A percentile compares a stretch with the other conserved stretches of the same genome.
phyloP scores from a whole-genome alignment of 35 echinoderm and acorn worm species.

The Apostichopus parvimensis region DNA sequence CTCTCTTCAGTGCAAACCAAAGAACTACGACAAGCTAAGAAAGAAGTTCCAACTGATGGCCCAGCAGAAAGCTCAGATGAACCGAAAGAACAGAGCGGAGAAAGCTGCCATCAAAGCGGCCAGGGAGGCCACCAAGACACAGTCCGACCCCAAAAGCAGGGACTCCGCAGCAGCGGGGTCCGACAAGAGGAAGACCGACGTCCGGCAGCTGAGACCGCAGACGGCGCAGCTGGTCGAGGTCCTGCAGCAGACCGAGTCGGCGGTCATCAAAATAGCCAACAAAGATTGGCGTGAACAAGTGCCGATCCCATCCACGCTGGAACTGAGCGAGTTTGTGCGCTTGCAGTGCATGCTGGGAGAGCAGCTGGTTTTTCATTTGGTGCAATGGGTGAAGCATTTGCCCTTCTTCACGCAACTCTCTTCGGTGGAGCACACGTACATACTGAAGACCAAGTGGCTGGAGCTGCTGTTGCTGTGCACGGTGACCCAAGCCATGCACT shows the following conservation, averaged over 20 bases:
- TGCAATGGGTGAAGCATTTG: conserved; percentile 99
- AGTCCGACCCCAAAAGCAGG: conserved; percentile 65
- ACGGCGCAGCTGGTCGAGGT: conserved; percentile 96
- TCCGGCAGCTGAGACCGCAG: conserved; percentile 77
- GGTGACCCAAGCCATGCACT: conserved; percentile 92
- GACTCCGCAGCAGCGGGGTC: conserved; percentile 1
- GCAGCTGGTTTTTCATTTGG: conserved; percentile 92
- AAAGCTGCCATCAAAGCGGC: conserved; percentile 95
- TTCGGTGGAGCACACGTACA: conserved; percentile 89
- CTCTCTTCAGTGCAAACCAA: conserved; percentile 89
- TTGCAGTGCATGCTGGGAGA: conserved; percentile 92
- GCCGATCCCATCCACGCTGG: conserved; percentile 58
- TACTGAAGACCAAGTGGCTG: conserved; percentile 97
- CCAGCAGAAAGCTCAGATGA: conserved; percentile 92
- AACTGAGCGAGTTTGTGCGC: conserved; percentile 76
- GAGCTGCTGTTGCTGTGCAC: conserved; percentile 90
- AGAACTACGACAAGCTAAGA: conserved; percentile 97
- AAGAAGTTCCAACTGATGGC: conserved; percentile 99
- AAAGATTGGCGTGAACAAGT: conserved; percentile 58
- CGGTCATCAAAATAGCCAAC: conserved; percentile 78
- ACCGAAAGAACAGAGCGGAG: conserved; percentile 86
- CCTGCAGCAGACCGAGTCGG: conserved; percentile 94
- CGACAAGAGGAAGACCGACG: conserved; percentile 48
- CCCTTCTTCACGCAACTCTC: conserved; percentile 96
- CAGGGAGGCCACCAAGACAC: conserved; percentile 81